Base-by-base conservation (phyloP, 1,140 invertebrate species). In the Nymphalis io region DNA sequence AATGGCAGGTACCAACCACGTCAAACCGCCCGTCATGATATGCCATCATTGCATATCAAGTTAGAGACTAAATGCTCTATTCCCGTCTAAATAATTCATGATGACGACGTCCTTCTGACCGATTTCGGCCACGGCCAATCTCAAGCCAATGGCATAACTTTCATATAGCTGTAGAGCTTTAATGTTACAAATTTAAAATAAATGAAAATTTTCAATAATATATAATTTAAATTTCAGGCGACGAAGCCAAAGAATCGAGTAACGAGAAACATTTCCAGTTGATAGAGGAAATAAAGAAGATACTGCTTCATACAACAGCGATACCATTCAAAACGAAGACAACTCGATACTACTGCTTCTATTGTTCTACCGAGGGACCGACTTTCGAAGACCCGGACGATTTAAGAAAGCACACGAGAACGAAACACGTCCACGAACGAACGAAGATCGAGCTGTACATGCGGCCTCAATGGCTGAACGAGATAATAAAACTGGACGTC, bases 251-350 rank as follows among this genome's bases (percentile, higher is more conserved):
- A 60, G 23, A 63, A 23, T 8, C 21, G 0, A 70, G 60, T 2
- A 60, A 72, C 6, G 75, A 80, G 0, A 80, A 77, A 65, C 72
- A 74, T 15, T 78, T 72, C 44, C 75, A 81, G 16, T 70, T 88
- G 0, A 57, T 85, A 2, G 70, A 81, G 60, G 88, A 90, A 70
- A 79, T 88, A 0, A 81, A 83, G 64, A 79, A 58, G 0, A 76
- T 89, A 13, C 67, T 90, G 1, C 73, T 62, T 0, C 82, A 79
- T 53, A 90, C 87, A 0, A 89, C 88, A 39, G 83, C 80, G 0
- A 75, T 81, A 15, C 88, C 88, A 0, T 90, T 82, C 67, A 90
- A 85, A 67, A 81, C 81, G 0, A 83, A 80, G 60, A 63, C 78
- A 1, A 68, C 74, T 0, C 75, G 74, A 42, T 88, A 84, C 48